Evolutionary conservation across 2,113 vertebrate species (phyloP).

Genomic region (Aythya baeri): DNA sequence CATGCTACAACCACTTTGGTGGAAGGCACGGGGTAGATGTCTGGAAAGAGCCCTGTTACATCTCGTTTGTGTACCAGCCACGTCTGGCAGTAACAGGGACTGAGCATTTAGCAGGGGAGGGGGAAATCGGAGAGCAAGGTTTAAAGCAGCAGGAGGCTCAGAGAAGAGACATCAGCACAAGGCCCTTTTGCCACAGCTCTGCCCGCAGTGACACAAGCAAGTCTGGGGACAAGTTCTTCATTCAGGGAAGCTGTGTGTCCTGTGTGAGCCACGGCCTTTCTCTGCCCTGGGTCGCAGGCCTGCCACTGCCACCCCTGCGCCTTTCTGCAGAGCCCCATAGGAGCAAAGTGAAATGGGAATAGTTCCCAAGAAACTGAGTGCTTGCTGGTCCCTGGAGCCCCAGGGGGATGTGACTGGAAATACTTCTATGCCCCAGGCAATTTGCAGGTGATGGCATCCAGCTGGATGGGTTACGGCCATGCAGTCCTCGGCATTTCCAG

Average conservation of each 20-base stretch:
- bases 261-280: accelerated
- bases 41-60: background rate
- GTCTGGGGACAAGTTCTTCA: background rate
- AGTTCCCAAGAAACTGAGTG: background rate
- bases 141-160: background rate
- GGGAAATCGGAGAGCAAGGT: background rate
- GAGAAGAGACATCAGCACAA: background rate
- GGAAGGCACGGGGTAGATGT: background rate
- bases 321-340: background rate
- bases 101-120: background rate
- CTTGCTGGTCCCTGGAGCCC: background rate
- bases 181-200: background rate
- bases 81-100: background rate
- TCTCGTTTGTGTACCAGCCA: accelerated
- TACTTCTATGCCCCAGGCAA: no score
- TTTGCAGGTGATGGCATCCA: background rate
- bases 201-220: background rate
- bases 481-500: background rate
- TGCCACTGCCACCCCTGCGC: background rate
- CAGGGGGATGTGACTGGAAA: accelerated
- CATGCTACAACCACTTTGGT: background rate
- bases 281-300: background rate
- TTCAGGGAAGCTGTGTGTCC: accelerated
- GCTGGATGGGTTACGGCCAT: background rate
- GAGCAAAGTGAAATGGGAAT: background rate